Percentiles rank a stretch among this genome's conserved stretches.
phyloP scores from a whole-genome alignment of 2,113 vertebrate genomes.

The Pan troglodytes region NHGRI_mPanTro3-v2.1_pri NC_072398.2:200198501-200199000 shows the following conservation, averaged over 20 bases:
- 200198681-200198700: not conserved
- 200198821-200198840: not conserved
- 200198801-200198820: not conserved
- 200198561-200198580: too few relatives aligned
- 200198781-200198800: not conserved
- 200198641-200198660: not conserved
- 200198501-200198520: not conserved
- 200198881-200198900: not conserved
- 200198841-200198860: not conserved
- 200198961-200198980: not conserved
- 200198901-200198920: not conserved
- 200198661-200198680: fast-evolving
- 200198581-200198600: not conserved
- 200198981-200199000: fast-evolving
- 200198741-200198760: not conserved
- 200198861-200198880: not conserved
- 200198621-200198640: too few relatives aligned
- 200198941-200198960: not conserved
- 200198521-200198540: not conserved
- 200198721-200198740: not conserved
- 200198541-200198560: not conserved
- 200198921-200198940: not conserved
- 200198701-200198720: not conserved
- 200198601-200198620: too few relatives aligned
- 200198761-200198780: not conserved